Conservation (phyloP, 2,888 invertebrate species). For the Eristalis tenax region DNA sequence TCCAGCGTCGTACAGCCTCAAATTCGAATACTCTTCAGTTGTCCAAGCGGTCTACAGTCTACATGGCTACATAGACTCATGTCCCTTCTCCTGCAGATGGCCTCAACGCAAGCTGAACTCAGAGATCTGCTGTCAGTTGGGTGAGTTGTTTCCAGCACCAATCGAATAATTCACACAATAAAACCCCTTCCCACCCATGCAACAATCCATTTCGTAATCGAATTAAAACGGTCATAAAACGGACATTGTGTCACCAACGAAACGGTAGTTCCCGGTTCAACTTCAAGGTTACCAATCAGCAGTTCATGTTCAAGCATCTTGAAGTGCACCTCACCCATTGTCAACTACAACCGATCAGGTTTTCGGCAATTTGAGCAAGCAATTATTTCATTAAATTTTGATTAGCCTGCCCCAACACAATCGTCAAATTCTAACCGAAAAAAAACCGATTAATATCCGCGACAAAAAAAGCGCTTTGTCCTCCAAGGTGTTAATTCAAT, state of each 20-base stretch:
- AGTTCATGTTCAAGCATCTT: neutral
- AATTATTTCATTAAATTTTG: neutral
- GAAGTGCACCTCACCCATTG: neutral
- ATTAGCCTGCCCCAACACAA: neutral
- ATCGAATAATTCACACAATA: too few species aligned
- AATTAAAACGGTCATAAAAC: too few species aligned
- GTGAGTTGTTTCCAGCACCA: too few species aligned
- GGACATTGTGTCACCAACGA: neutral
- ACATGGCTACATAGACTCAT: too few species aligned
- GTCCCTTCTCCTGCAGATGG: too few species aligned
- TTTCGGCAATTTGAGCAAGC: neutral
- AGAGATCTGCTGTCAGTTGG: too few species aligned
- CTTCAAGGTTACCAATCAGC: neutral
- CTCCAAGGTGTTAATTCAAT: constrained; percentile 1
- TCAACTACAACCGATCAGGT: neutral
- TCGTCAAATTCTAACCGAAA: neutral
- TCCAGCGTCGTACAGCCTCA: too few species aligned
- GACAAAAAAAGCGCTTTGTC: neutral
- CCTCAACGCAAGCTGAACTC: too few species aligned
- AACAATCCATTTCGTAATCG: too few species aligned
- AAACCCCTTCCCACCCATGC: too few species aligned
- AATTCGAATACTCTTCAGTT: too few species aligned
- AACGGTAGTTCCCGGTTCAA: neutral
- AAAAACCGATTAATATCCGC: neutral
- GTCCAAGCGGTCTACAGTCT: too few species aligned